A percentile compares a stretch with the other conserved stretches of the same genome.
These are phyloP conservation scores for Achatina immaculata DNA, from an alignment of 1,140 invertebrate genomes.

Conservation along the genomic window DNA sequence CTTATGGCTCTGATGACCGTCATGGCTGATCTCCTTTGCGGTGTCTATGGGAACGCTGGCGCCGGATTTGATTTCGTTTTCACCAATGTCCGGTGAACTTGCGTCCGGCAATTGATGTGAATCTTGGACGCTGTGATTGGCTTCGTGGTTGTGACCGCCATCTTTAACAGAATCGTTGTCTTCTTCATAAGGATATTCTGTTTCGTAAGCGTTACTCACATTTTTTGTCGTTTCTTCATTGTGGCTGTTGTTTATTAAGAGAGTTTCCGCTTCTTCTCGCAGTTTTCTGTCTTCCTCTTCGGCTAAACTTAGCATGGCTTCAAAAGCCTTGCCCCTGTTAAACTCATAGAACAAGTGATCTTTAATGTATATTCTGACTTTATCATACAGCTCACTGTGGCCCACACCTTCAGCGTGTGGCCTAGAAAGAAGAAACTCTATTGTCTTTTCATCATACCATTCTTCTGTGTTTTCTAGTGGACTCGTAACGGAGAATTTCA, in stretches of 20 bases:
- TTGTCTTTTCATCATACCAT: conserved; percentile 10
- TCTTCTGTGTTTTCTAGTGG: background rate
- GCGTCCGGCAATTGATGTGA: background rate
- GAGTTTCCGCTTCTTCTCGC: background rate
- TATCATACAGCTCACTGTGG: background rate
- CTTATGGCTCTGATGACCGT: background rate
- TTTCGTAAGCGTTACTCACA: background rate
- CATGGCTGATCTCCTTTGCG: background rate
- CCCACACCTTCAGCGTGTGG: background rate
- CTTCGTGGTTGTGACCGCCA: background rate
- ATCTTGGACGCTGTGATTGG: background rate
- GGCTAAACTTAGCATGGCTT: background rate
- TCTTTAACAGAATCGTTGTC: background rate
- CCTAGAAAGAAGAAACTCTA: conserved; percentile 1
- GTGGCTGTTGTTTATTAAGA: background rate
- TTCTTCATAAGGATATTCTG: background rate
- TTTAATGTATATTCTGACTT: conserved; percentile 2
- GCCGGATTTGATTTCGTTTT: background rate
- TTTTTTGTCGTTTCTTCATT: background rate
- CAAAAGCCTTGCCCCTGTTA: conserved; percentile 3
- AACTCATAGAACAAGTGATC: conserved; percentile 24
- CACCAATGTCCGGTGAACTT: background rate
- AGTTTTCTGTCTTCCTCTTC: conserved; percentile 10
- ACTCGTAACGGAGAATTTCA: conserved; percentile 18
- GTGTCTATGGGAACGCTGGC: background rate